Conservation (phyloP, 2,797 vertebrate genomes). For the Artibeus jamaicensis region DNA sequence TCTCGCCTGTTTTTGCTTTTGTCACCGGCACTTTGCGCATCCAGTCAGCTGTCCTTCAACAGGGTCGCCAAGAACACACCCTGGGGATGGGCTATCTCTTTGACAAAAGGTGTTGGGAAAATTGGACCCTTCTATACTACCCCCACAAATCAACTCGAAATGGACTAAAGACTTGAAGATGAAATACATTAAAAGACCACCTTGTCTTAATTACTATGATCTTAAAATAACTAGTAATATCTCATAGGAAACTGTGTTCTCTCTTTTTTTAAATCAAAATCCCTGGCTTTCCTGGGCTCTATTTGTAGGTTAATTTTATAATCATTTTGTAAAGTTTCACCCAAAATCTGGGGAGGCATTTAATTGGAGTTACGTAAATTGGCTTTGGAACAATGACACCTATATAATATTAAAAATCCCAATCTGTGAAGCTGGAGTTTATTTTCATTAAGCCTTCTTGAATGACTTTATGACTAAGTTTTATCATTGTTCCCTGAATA, state of each 20-base stretch:
- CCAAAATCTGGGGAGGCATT: not conserved
- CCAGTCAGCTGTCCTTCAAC: not conserved
- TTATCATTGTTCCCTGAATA: not conserved
- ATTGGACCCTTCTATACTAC: not conserved
- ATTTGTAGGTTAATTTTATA: not conserved
- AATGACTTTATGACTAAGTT: not conserved
- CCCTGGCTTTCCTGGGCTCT: not conserved
- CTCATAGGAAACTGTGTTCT: not conserved
- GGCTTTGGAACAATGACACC: not conserved
- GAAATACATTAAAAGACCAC: not conserved
- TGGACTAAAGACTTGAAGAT: not conserved
- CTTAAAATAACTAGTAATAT: not conserved
- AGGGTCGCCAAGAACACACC: not conserved
- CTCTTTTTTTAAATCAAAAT: not conserved
- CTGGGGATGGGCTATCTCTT: not conserved
- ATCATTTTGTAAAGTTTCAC: not conserved
- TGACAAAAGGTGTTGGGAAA: not conserved
- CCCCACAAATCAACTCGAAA: not conserved
- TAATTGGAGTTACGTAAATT: not conserved
- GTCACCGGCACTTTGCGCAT: not conserved
- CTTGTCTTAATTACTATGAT: not conserved
- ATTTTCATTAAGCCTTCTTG: not conserved
- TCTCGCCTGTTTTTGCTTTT: not conserved
- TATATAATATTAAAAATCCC: not conserved
- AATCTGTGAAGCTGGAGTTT: not conserved